Evolutionary conservation across 2,888 invertebrate genomes (phyloP).

Genomic region (Desoria tigrina): DNA sequence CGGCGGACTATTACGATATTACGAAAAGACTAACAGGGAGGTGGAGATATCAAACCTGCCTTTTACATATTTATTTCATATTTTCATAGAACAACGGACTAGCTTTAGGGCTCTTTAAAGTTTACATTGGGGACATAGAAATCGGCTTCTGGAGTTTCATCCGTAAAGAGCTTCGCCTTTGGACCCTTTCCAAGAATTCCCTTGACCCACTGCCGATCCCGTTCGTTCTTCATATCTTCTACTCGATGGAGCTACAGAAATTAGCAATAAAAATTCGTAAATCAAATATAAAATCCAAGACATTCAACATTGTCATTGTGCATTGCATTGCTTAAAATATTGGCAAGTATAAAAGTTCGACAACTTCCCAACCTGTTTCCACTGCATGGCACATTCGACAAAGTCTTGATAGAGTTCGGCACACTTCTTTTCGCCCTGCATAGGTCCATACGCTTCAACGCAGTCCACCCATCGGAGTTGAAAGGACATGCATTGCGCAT

Average conservation of each 20-base stretch:
- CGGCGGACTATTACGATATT: no score
- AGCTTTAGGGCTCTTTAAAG: neutral
- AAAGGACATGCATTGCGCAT: slow-evolving; percentile 66
- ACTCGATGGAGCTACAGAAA: slow-evolving; percentile 29
- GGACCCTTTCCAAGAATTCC: slow-evolving; percentile 38
- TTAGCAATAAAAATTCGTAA: neutral
- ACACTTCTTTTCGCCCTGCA: slow-evolving; percentile 66
- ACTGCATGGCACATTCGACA: slow-evolving; percentile 67
- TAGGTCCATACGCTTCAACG: slow-evolving; percentile 75
- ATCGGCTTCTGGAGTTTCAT: slow-evolving; percentile 31
- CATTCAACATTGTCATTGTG: neutral
- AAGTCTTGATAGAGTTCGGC: slow-evolving; percentile 67
- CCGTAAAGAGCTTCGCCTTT: slow-evolving; percentile 1
- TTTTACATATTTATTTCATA: no score
- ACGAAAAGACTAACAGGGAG: no score
- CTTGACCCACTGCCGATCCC: slow-evolving; percentile 35
- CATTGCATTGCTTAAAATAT: neutral
- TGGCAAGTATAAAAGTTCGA: neutral
- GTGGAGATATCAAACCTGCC: no score
- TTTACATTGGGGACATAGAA: slow-evolving; percentile 23
- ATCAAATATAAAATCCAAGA: slow-evolving; percentile 1
- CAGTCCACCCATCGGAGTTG: slow-evolving; percentile 75
- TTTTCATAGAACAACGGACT: no score
- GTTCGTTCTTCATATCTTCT: slow-evolving; percentile 37
- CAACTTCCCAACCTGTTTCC: slow-evolving; percentile 63